Percentiles rank a stretch among this genome's conserved stretches.
phyloP scores from a whole-genome alignment of 2,797 vertebrate species.

The Tauraco hartlaubi region DNA sequence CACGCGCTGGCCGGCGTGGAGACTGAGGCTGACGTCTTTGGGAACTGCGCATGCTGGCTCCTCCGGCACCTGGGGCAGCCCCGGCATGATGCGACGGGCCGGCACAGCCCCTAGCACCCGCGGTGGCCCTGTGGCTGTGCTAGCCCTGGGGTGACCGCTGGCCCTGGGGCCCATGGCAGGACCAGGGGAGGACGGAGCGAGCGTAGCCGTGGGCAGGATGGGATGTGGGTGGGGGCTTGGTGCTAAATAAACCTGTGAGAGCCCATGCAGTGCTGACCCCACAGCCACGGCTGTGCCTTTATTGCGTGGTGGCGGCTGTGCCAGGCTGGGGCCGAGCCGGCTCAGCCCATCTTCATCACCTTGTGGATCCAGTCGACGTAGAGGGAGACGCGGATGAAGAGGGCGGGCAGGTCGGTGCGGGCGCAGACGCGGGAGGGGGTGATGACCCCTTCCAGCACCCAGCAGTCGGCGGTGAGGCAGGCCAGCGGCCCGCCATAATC shows the following conservation, averaged over 20 bases:
- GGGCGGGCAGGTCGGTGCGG: constrained; percentile 88
- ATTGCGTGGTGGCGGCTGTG: not conserved
- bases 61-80: constrained; percentile 74
- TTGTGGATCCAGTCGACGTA: constrained; percentile 98
- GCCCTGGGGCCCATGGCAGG: not conserved
- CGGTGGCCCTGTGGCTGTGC: rapidly evolving
- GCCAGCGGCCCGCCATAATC: constrained; percentile 96
- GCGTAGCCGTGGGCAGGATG: rapidly evolving
- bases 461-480: constrained; percentile 93
- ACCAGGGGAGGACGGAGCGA: not conserved
- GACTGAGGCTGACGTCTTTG: constrained; percentile 82
- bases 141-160: not conserved
- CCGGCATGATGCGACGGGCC: rapidly evolving
- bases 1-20: constrained; percentile 84
- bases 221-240: not conserved
- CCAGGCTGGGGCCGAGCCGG: not conserved
- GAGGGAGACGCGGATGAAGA: constrained; percentile 92
- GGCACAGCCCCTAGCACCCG: not conserved
- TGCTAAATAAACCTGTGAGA: not conserved
- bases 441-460: constrained; percentile 96
- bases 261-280: rapidly evolving
- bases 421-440: constrained; percentile 94
- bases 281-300: not conserved
- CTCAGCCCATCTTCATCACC: constrained; percentile 92
- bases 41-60: constrained; percentile 84